Base-by-base conservation (phyloP, 2,797 vertebrate genomes). In the Epinephelus awoara region DNA sequence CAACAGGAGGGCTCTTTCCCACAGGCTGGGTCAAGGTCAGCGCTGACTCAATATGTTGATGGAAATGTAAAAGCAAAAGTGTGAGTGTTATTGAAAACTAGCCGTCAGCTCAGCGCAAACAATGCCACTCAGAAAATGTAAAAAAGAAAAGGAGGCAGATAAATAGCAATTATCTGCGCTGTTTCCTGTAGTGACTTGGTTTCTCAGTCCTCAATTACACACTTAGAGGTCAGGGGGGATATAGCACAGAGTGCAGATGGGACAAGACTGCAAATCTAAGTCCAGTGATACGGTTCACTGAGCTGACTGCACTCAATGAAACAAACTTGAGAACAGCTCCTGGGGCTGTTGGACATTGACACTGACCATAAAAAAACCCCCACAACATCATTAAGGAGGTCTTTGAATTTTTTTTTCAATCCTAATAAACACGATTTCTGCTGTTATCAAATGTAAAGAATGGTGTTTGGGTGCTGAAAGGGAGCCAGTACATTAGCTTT, bases 251-350 rank as follows among this genome's bases (percentile, higher is more conserved):
- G 27, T n/a, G 66, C 15, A 68, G 42, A 72, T 67, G 40, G 50
- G 73, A 71, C 42, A n/a, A 65, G 47, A 52, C 52, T 61, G 38
- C 44, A 72, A 63, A 70, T 69, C 55, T 54, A 67, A 15, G 19
- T 69, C n/a, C 11, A 18, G 34, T 58, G 52, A 65, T 63, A 40
- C 76, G 56, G 47, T 56, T 81, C 29, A 80, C 34, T 71, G 42
- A 67, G 34, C 55, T 56, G 67, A 71, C 27, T 50, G 47, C 40
- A 70, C 42, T 63, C 65, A 77, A 10, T 40, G 57, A 58, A 74
- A 79, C 27, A 69, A 64, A 63, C 44, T 46, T 62, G 55, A 77
- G 21, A 67, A 69, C 46, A 12, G 18, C 6, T 58, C 57, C 56
- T 11, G 4, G 64, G 70, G 59, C 59, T 21, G 27, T 1, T n/a